These are phyloP conservation scores for Rhineura floridana DNA, from an alignment of 2,113 vertebrate genomes.

Conservation along the genomic window DNA sequence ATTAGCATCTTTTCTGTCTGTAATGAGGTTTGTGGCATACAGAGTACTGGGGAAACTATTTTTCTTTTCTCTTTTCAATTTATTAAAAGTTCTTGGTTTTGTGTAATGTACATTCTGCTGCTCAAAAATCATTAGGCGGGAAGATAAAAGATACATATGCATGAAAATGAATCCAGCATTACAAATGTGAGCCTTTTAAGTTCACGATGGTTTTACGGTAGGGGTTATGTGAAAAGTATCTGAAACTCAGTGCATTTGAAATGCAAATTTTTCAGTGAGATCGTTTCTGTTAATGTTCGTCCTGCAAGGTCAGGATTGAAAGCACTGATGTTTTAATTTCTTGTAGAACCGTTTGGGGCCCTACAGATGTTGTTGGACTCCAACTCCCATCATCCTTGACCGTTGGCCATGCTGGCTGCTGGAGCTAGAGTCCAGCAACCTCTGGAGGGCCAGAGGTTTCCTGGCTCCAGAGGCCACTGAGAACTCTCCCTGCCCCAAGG, in stretches of 20 bases:
- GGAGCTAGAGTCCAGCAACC: no score
- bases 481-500: no score
- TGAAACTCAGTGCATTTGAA: neutral
- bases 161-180: neutral
- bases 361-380: no score
- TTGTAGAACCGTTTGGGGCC: no score
- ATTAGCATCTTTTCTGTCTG: slow-evolving; percentile 33
- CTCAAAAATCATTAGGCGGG: slow-evolving; percentile 44
- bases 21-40: slow-evolving; percentile 42
- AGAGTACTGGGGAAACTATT: accelerated
- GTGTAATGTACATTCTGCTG: slow-evolving; percentile 38
- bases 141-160: neutral
- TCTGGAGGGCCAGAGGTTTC: no score
- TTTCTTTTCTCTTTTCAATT: neutral
- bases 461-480: no score
- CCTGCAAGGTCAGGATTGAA: slow-evolving; percentile 41
- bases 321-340: neutral
- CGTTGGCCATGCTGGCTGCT: no score
- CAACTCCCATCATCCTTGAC: no score
- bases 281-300: accelerated
- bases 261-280: neutral
- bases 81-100: slow-evolving; percentile 35
- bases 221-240: neutral
- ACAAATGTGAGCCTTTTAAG: neutral
- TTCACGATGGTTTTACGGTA: neutral